Base-by-base conservation (phyloP, 1,140 invertebrate species). In the Anoplolepis gracilipes region DNA sequence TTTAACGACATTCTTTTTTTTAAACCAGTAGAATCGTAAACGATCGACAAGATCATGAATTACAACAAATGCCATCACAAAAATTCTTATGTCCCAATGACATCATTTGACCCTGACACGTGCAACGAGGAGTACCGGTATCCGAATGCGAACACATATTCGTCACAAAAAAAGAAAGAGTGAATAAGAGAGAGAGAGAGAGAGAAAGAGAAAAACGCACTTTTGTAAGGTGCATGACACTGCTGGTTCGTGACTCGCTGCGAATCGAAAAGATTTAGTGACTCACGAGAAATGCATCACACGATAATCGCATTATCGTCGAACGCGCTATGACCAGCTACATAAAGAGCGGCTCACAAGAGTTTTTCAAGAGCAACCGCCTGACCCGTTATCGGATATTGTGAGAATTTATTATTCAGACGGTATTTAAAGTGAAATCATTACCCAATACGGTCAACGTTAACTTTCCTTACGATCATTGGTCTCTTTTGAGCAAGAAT, bases 101-200 rank as follows among this genome's bases (percentile, higher is more conserved):
- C 92, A 89, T 91, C 91, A 90, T 84, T 49, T 88, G 91, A 91
- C 92, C 92, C 90, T 93, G 92, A 91, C 89, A 92, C 88, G 92
- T 85, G 89, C 75, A 89, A 62, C 87, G 33, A 70, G 46, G 53
- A 90, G 61, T 87, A 90, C 84, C 87, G 86, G 84, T 88, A 91
- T 88, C 75, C 72, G 67, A 85, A 76, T 49, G 69, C 79, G 79
- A 77, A 62, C 75, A 82, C 67, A 22, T 19, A n/a, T 75, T 88
- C 73, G 84, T 61, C 84, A 53, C 59, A 62, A 85, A 78, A 36
- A 64, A 10, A 16, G 5, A 61, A 39, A 61, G 11, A 61, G 13
- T 6, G 62, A 64, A 30, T 16, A 65, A 16, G 10, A 49, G 81
- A 77, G 70, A 39, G 16, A 33, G 30, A 22, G 13, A 30, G 11